phyloP scores from a whole-genome alignment of 2,113 vertebrate species.

The Bothrops jararaca region DNA sequence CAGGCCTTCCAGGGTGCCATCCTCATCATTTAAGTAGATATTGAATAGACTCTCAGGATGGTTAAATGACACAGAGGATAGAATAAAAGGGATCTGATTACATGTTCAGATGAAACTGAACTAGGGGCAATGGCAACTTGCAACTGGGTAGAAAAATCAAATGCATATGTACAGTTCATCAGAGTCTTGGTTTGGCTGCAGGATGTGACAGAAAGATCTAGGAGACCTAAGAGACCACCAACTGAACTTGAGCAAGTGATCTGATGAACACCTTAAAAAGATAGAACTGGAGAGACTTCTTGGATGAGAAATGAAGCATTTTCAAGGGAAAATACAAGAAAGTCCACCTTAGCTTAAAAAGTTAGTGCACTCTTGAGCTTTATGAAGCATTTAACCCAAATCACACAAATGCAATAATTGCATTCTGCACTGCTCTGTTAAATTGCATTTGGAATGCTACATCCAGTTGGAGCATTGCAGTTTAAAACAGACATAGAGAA shows the following conservation, averaged over 20 bases:
- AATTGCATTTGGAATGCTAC: not conserved
- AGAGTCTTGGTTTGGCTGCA: not conserved
- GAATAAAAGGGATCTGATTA: not conserved
- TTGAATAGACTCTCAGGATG: not conserved
- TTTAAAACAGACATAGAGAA: not conserved
- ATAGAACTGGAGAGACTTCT: not conserved
- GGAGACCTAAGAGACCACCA: too few relatives aligned
- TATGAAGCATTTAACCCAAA: not conserved
- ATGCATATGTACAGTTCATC: not conserved
- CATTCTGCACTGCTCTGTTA: not conserved
- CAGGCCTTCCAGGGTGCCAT: not conserved
- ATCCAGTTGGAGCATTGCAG: not conserved
- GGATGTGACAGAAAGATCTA: not conserved
- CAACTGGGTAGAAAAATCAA: not conserved
- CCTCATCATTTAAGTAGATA: not conserved
- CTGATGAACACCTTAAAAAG: too few relatives aligned
- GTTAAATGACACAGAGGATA: not conserved
- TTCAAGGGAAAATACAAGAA: too few relatives aligned
- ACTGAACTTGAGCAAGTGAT: not conserved
- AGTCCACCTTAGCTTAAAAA: not conserved
- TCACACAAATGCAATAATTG: not conserved
- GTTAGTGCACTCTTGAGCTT: not conserved
- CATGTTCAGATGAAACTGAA: not conserved
- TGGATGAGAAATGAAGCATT: too few relatives aligned
- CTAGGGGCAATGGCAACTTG: not conserved